A percentile compares a stretch with the other conserved stretches of the same genome.
Evolutionary conservation across 2,888 invertebrate genomes (phyloP).

Genomic region (Eumacrocentrus americanus): DNA sequence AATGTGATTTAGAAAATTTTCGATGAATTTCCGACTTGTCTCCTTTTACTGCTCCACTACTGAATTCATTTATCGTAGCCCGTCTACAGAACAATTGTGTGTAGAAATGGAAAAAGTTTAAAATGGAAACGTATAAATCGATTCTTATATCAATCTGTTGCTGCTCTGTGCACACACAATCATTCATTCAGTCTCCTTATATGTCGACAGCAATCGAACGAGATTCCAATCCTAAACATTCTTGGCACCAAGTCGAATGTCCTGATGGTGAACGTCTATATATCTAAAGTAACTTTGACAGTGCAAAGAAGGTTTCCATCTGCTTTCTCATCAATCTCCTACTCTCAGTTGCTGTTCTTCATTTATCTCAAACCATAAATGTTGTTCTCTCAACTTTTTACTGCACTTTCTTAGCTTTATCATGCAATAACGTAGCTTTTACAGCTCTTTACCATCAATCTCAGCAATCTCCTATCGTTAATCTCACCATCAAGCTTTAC

Average conservation of each 20-base stretch:
- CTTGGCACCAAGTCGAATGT: constrained; percentile 25
- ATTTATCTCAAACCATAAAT: constrained; percentile 9
- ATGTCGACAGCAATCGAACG: constrained; percentile 7
- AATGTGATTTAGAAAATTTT: too few species aligned
- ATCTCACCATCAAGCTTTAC: too few species aligned
- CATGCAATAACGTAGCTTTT: background rate
- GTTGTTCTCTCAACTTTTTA: constrained; percentile 3
- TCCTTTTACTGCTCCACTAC: too few species aligned
- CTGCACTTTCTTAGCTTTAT: background rate
- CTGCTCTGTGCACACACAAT: background rate
- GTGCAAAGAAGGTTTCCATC: constrained; percentile 9
- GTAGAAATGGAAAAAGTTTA: background rate
- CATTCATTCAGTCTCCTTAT: constrained; percentile 1
- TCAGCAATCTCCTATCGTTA: background rate
- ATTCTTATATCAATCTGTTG: background rate
- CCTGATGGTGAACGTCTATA: constrained; percentile 4
- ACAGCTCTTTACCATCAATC: background rate
- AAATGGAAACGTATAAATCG: too few species aligned
- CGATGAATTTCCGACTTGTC: too few species aligned
- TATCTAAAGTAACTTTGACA: constrained; percentile 14
- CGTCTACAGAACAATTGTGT: too few species aligned
- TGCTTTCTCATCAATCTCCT: background rate
- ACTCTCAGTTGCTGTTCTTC: background rate
- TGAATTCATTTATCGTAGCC: too few species aligned
- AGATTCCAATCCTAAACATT: constrained; percentile 14